Conservation (phyloP, 1,140 invertebrate species). For the Sarcophaga peregrina region DNA sequence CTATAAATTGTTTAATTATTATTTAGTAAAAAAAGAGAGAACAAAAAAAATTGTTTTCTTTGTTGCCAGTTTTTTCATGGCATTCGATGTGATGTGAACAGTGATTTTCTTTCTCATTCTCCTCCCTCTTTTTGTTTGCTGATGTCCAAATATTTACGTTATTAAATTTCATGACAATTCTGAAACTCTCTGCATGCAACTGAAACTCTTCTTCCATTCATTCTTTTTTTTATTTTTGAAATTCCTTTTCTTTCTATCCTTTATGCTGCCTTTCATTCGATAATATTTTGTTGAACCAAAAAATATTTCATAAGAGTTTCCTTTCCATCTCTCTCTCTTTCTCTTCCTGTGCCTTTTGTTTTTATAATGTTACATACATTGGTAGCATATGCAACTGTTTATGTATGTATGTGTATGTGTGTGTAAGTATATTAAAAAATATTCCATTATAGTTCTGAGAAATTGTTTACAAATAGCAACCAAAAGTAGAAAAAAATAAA, state of each 20-base stretch:
- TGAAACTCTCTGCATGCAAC: neutral
- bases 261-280: neutral
- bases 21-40: neutral
- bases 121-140: neutral
- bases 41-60: neutral
- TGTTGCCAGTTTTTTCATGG: neutral
- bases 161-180: conserved; percentile 15
- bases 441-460: no score
- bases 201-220: neutral
- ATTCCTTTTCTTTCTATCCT: neutral
- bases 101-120: neutral
- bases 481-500: no score
- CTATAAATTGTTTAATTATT: conserved; percentile 8
- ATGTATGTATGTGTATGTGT: no score
- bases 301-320: no score
- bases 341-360: no score
- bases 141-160: neutral
- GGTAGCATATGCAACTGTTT: no score
- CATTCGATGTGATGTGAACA: neutral
- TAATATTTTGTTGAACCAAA: no score
- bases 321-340: no score
- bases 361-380: no score
- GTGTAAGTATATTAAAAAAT: no score
- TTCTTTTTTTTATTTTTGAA: no score
- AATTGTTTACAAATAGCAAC: no score